phyloP scores from a whole-genome alignment of 2,888 invertebrate genomes.

The Tenthredo scrophulariae region DNA sequence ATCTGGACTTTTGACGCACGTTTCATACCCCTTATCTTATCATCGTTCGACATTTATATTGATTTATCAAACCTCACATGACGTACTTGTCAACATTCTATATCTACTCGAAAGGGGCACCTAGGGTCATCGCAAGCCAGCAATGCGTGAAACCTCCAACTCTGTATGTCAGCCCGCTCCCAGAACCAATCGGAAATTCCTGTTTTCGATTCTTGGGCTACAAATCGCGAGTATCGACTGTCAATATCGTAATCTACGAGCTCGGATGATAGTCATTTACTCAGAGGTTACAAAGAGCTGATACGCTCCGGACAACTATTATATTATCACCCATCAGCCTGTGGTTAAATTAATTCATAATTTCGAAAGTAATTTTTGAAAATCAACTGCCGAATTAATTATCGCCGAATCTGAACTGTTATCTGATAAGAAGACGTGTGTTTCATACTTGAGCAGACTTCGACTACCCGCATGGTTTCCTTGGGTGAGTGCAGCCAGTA shows the following conservation, averaged over 20 bases:
- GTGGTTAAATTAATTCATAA: not conserved
- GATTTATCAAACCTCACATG: conserved; percentile 17
- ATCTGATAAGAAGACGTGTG: not conserved
- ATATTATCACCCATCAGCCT: not conserved
- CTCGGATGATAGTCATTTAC: not conserved
- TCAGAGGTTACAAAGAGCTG: not conserved
- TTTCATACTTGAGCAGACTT: not conserved
- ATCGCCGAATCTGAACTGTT: not conserved
- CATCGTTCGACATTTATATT: not conserved
- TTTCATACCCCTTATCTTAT: conserved; percentile 17
- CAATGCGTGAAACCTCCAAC: conserved; percentile 67
- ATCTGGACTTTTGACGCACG: conserved; percentile 59
- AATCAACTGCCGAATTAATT: not conserved
- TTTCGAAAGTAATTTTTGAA: not conserved
- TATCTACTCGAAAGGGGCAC: not conserved
- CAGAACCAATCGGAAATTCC: conserved; percentile 75
- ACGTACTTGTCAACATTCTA: not conserved
- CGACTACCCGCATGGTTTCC: not conserved
- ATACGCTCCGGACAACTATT: not conserved
- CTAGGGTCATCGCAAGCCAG: conserved; percentile 26
- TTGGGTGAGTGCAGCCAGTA: not conserved
- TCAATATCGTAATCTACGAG: conserved; percentile 56
- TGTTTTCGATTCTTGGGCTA: conserved; percentile 70
- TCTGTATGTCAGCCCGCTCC: conserved; percentile 70
- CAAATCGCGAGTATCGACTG: conserved; percentile 68